Percentiles rank a stretch among this genome's conserved stretches.
Conservation (phyloP, 1,140 invertebrate genomes). For the Papilio aristodemus region DNA sequence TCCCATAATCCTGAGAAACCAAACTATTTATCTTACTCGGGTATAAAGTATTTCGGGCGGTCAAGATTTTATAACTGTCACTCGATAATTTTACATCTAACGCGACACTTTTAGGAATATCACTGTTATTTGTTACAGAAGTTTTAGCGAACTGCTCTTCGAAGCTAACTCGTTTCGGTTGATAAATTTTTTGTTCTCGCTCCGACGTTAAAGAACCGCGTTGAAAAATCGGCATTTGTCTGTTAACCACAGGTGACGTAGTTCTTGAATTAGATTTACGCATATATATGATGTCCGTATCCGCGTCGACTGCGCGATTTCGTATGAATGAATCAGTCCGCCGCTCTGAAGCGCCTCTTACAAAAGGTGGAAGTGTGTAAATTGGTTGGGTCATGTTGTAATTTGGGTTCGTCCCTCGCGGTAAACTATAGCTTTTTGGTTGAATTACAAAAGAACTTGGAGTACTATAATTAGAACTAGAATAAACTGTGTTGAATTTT, state of each 20-base stretch:
- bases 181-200: constrained; percentile 37
- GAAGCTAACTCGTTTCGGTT: constrained; percentile 60
- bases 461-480: constrained; percentile 55
- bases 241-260: constrained; percentile 36
- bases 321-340: constrained; percentile 66
- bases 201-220: constrained; percentile 43
- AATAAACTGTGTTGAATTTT: constrained; percentile 40
- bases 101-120: constrained; percentile 30
- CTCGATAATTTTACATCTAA: constrained; percentile 27
- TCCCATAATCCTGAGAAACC: constrained; percentile 34
- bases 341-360: constrained; percentile 56
- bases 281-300: constrained; percentile 54
- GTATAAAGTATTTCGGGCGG: constrained; percentile 33
- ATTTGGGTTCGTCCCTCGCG: constrained; percentile 50
- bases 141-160: constrained; percentile 43
- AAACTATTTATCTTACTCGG: constrained; percentile 36
- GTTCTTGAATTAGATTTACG: constrained; percentile 46
- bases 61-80: constrained; percentile 32
- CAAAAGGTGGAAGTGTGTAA: constrained; percentile 50
- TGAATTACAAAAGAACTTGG: constrained; percentile 54
- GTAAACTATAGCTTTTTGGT: constrained; percentile 56
- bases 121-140: constrained; percentile 27
- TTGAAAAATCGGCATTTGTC: constrained; percentile 41
- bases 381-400: constrained; percentile 48
- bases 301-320: constrained; percentile 38